These are phyloP conservation scores for Vanessa tameamea DNA, from an alignment of 1,140 invertebrate species.

Conservation along the genomic window DNA sequence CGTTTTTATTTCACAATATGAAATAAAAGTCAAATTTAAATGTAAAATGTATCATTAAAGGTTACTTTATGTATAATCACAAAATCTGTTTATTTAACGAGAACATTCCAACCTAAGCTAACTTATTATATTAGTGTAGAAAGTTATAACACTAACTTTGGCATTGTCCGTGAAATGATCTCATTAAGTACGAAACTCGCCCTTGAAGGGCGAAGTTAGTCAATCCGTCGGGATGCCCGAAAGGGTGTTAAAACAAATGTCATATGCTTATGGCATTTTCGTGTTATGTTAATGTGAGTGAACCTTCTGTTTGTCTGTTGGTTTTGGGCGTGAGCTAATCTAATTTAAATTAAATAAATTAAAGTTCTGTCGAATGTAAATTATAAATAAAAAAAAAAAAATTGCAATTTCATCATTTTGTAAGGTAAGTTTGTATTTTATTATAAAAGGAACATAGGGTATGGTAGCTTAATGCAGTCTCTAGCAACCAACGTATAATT, in stretches of 20 bases:
- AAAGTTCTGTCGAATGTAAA: too few relatives aligned
- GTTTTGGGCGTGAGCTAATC: slow-evolving; percentile 6
- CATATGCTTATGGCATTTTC: slow-evolving; percentile 76
- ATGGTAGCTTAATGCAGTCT: too few relatives aligned
- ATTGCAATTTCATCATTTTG: too few relatives aligned
- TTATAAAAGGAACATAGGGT: too few relatives aligned
- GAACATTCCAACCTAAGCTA: too few relatives aligned
- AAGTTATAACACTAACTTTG: slow-evolving; percentile 19
- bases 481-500: too few relatives aligned
- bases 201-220: slow-evolving; percentile 50
- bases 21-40: too few relatives aligned
- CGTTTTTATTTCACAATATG: too few relatives aligned
- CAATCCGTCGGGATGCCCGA: slow-evolving; percentile 49
- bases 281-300: slow-evolving; percentile 70
- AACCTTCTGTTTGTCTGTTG: slow-evolving; percentile 11
- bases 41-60: too few relatives aligned
- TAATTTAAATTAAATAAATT: background rate
- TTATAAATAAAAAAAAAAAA: too few relatives aligned
- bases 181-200: slow-evolving; percentile 43
- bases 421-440: too few relatives aligned
- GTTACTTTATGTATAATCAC: too few relatives aligned
- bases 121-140: background rate
- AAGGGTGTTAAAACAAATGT: slow-evolving; percentile 72
- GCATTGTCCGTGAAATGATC: slow-evolving; percentile 48
- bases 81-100: background rate